Base-by-base conservation (phyloP, 2,888 invertebrate species). In the Drosophila multiciliata region DNA sequence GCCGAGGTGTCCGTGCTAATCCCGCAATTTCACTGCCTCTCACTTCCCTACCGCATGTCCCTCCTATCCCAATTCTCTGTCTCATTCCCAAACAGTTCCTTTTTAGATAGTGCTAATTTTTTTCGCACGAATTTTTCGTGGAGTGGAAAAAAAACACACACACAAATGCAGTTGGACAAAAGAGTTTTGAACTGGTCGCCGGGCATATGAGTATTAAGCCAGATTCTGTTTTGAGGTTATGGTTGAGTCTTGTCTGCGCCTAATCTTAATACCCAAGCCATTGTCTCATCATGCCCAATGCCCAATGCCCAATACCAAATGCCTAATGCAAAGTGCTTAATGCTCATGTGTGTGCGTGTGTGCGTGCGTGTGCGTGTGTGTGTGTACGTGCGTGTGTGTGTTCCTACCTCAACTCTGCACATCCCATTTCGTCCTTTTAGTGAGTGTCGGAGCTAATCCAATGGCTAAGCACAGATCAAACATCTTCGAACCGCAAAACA, bases 401-500 rank as follows among this genome's bases (percentile, higher is more conserved):
- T 50, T 49, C 49, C 29, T 59, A 49, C 40, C 69, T 60, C 29
- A 53, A 45, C 42, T 54, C n/a, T 17, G 23, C 23, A 36, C 50
- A 57, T 69, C 55, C 65, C 73, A 65, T 69, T 63, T 66, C 52
- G 71, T 62, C 59, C 66, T 65, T 54, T 77, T 82, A 82, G 76
- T 87, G 76, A 80, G 82, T 82, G 88, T 80, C 80, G 75, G 78
- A 53, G 66, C 75, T 86, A 83, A 89, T 83, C 87, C 87, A 75
- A 73, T 58, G 75, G 85, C 89, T 87, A 87, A 89, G 89, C 85
- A 61, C 80, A 84, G 89, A 87, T 85, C 85, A 85, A 87, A 85
- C 87, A 89, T 89, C 87, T 84, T 70, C 71, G 80, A 84, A 87
- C 89, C 89, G 85, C 89, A 79, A 63, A 40, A 36, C 42, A 60